Conservation (phyloP, 2,888 invertebrate genomes). For the Drosophila subsilvestris region DNA sequence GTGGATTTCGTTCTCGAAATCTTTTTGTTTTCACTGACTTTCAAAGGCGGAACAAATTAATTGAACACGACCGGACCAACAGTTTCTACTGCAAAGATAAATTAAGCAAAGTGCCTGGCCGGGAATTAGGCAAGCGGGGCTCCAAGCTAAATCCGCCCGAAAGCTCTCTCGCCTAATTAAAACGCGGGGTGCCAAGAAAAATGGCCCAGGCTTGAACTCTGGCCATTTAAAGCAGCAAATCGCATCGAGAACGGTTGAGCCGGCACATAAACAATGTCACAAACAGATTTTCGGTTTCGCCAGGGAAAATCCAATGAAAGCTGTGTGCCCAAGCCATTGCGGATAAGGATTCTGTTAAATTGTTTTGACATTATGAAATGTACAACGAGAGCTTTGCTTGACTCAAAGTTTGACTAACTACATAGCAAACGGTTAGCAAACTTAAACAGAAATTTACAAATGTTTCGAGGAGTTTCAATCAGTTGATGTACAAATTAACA, state of each 20-base stretch:
- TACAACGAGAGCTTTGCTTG: not conserved
- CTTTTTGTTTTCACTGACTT: not conserved
- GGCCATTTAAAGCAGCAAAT: slow-evolving; percentile 20
- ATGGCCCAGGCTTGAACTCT: slow-evolving; percentile 2
- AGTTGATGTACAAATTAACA: too few relatives aligned
- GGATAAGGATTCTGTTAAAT: slow-evolving; percentile 37
- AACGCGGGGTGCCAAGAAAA: slow-evolving; percentile 37
- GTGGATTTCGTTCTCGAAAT: slow-evolving; percentile 3
- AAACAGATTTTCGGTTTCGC: slow-evolving; percentile 21
- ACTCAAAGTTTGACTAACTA: not conserved
- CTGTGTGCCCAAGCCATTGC: slow-evolving; percentile 27
- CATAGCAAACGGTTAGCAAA: not conserved
- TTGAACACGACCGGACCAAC: slow-evolving; percentile 15
- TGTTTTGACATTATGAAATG: slow-evolving; percentile 7
- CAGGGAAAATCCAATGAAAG: slow-evolving; percentile 7
- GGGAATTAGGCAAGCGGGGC: not conserved
- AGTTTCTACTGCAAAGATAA: slow-evolving; percentile 43
- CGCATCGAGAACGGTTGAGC: slow-evolving; percentile 1
- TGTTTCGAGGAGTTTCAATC: too few relatives aligned
- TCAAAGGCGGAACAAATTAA: slow-evolving; percentile 25
- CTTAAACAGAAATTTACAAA: too few relatives aligned
- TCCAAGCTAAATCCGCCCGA: slow-evolving; percentile 19
- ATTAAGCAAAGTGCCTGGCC: slow-evolving; percentile 54
- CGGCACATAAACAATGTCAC: slow-evolving; percentile 19
- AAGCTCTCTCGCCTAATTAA: slow-evolving; percentile 66